phyloP scores from a whole-genome alignment of 1,140 invertebrate species.

The Temnothorax longispinosus region DNA sequence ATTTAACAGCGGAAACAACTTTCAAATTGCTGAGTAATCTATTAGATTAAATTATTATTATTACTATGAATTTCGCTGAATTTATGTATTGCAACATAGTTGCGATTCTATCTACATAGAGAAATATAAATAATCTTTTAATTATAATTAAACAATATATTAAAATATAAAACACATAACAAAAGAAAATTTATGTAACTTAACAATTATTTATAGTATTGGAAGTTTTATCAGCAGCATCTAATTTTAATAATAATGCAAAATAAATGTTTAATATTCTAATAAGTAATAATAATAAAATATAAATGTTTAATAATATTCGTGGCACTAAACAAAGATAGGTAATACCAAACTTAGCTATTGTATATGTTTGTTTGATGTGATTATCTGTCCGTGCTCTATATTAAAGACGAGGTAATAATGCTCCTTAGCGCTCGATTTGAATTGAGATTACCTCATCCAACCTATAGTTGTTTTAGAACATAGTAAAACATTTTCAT shows the following conservation, averaged over 20 bases:
- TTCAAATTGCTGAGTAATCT: slow-evolving; percentile 11
- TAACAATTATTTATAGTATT: neutral
- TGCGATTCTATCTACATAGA: neutral
- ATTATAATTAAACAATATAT: neutral
- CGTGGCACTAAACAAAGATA: no score
- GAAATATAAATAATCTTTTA: neutral
- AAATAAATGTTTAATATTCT: no score
- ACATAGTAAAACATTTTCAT: neutral
- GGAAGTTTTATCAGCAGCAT: no score
- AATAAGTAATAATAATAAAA: no score
- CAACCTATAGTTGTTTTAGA: neutral
- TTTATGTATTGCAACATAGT: neutral
- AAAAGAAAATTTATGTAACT: neutral
- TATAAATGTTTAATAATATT: no score
- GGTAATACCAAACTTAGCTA: no score
- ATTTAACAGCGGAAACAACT: slow-evolving; percentile 36
- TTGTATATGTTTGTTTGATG: no score
- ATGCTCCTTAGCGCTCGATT: no score
- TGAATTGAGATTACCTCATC: no score
- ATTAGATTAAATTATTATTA: slow-evolving; percentile 20
- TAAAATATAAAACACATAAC: neutral
- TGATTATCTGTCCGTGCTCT: no score
- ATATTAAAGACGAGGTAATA: no score
- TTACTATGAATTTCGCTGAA: neutral
- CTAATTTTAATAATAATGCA: no score